A percentile compares a stretch with the other conserved stretches of the same genome.
Conservation (phyloP, 1,140 invertebrate species). For the Streblospio benedicti region DNA sequence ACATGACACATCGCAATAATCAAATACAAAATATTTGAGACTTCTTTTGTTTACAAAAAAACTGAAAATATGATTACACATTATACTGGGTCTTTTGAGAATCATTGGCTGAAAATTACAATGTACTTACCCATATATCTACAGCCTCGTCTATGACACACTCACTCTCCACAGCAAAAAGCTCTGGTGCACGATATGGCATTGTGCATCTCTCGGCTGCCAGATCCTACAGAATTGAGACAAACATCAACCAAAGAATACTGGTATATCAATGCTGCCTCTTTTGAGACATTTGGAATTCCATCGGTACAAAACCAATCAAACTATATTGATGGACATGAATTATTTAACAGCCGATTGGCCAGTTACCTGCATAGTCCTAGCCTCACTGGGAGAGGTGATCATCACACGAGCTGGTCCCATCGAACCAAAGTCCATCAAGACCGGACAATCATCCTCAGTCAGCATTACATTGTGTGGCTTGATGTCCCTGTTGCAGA, state of each 20-base stretch:
- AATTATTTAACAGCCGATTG: too few species aligned
- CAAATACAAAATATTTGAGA: too few species aligned
- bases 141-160: slow-evolving; percentile 72
- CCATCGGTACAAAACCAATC: too few species aligned
- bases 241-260: neutral
- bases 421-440: slow-evolving; percentile 79
- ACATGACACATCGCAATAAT: neutral
- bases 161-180: slow-evolving; percentile 75
- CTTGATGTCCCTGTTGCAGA: slow-evolving; percentile 62
- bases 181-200: slow-evolving; percentile 76
- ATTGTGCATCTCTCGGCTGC: slow-evolving; percentile 78
- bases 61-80: too few species aligned
- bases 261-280: neutral
- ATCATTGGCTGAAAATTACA: too few species aligned
- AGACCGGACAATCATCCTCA: slow-evolving; percentile 61
- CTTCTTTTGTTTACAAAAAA: too few species aligned
- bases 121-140: slow-evolving; percentile 71
- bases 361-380: slow-evolving; percentile 62
- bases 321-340: too few species aligned
- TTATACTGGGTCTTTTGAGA: too few species aligned
- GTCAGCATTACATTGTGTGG: slow-evolving; percentile 71
- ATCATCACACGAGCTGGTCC: slow-evolving; percentile 65
- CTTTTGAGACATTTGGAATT: too few species aligned
- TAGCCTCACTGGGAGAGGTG: slow-evolving; percentile 62
- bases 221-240: slow-evolving; percentile 51